A percentile compares a stretch with the other conserved stretches of the same genome.
Conservation (phyloP, 1,140 invertebrate species). For the Drosophila burlai region DNA sequence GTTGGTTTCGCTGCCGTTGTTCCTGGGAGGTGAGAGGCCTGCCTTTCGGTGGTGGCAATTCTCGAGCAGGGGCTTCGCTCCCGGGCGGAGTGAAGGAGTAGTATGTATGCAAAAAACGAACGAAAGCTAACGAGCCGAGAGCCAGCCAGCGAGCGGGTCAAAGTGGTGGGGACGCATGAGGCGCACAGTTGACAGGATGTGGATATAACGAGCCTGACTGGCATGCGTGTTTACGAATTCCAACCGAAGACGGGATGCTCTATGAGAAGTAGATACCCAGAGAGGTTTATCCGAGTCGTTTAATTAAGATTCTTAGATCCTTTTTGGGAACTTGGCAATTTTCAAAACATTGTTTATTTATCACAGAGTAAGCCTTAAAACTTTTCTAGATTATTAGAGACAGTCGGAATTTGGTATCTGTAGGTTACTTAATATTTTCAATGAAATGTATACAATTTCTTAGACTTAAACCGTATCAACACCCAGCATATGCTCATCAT, state of each 20-base stretch:
- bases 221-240: slow-evolving; percentile 9
- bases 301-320: too few relatives aligned
- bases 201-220: slow-evolving; percentile 65
- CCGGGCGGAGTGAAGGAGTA: slow-evolving; percentile 22
- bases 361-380: background rate
- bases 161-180: slow-evolving; percentile 43
- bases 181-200: slow-evolving; percentile 68
- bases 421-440: background rate
- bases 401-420: too few relatives aligned
- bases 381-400: too few relatives aligned
- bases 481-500: background rate
- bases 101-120: slow-evolving; percentile 61
- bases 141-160: slow-evolving; percentile 33
- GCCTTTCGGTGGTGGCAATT: slow-evolving; percentile 74
- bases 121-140: slow-evolving; percentile 48
- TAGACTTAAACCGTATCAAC: background rate
- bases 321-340: too few relatives aligned
- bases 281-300: background rate
- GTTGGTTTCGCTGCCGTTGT: slow-evolving; percentile 21
- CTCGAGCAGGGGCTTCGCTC: slow-evolving; percentile 45
- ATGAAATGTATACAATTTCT: background rate
- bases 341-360: background rate
- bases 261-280: background rate
- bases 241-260: slow-evolving; percentile 26
- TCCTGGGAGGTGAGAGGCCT: slow-evolving; percentile 42